Percentiles rank a stretch among this genome's conserved stretches.
Evolutionary conservation across 2,797 vertebrate species (phyloP).

Genomic region (Rhynchotus rufescens): DNA sequence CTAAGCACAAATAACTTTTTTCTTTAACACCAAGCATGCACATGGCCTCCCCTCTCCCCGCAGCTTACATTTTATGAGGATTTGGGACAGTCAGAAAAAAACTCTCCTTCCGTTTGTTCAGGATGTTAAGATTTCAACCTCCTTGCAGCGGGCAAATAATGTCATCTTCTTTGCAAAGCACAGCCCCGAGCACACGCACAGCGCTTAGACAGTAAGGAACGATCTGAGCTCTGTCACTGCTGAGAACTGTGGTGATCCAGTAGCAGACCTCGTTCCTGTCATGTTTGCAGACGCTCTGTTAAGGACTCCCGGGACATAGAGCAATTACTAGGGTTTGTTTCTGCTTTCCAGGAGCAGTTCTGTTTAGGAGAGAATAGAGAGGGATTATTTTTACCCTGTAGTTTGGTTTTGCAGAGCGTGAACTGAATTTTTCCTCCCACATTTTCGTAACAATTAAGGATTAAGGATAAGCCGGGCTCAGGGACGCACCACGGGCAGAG

Average conservation of each 20-base stretch:
- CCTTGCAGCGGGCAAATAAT: slow-evolving; percentile 53
- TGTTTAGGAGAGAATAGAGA: slow-evolving; percentile 77
- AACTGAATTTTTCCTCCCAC: slow-evolving; percentile 18
- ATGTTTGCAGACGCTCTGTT: slow-evolving; percentile 72
- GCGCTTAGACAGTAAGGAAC: slow-evolving; percentile 39
- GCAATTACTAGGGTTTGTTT: slow-evolving; percentile 75
- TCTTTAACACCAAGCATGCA: slow-evolving; percentile 53
- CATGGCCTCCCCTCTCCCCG: slow-evolving; percentile 39
- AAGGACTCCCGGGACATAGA: slow-evolving; percentile 70
- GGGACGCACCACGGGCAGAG: accelerated
- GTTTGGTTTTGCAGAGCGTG: slow-evolving; percentile 35
- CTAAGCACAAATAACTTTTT: slow-evolving; percentile 39
- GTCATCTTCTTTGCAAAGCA: slow-evolving; percentile 65
- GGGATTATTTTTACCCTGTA: slow-evolving; percentile 69
- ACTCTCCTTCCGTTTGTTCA: slow-evolving; percentile 52
- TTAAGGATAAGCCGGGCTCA: not conserved
- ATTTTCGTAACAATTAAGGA: not conserved
- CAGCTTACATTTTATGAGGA: slow-evolving; percentile 57
- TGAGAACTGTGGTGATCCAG: slow-evolving; percentile 51
- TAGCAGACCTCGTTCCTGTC: slow-evolving; percentile 68
- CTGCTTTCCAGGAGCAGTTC: slow-evolving; percentile 76
- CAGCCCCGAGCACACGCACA: slow-evolving; percentile 43
- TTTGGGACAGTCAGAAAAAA: slow-evolving; percentile 55
- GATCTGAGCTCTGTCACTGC: slow-evolving; percentile 56
- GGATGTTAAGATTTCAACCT: slow-evolving; percentile 67